Percentiles rank a stretch among this genome's conserved stretches.
Evolutionary conservation across 2,113 vertebrate genomes (phyloP).

Genomic region (Accipiter cooperii): DNA sequence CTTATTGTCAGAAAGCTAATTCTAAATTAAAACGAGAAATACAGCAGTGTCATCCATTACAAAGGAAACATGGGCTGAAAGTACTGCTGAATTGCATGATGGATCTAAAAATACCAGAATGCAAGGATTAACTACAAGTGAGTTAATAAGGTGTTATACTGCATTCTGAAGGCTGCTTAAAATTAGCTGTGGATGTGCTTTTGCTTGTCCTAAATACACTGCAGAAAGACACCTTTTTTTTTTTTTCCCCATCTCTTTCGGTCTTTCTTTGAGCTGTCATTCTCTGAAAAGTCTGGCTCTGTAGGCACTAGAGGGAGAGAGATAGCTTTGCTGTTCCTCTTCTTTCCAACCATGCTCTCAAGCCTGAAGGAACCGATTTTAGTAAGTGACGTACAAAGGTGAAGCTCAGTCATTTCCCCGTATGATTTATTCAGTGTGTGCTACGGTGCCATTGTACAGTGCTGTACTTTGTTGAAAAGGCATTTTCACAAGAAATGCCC

Average conservation of each 20-base stretch:
- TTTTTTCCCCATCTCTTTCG: background rate
- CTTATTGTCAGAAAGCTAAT: background rate
- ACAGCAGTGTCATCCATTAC: background rate
- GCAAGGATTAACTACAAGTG: slow-evolving; percentile 8
- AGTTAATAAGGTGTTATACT: slow-evolving; percentile 22
- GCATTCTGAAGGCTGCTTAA: slow-evolving; percentile 36
- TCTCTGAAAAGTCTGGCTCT: background rate
- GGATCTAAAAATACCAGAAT: slow-evolving; percentile 44
- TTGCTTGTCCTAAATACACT: slow-evolving; percentile 24
- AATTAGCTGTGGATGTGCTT: slow-evolving; percentile 31
- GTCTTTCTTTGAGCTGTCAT: background rate
- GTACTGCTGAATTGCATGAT: slow-evolving; percentile 4
- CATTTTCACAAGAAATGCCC: background rate
- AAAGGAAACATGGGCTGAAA: background rate
- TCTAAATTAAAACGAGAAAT: background rate
- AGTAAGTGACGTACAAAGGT: background rate
- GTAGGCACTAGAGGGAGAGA: background rate
- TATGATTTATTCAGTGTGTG: background rate
- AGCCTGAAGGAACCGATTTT: background rate
- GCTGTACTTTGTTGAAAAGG: background rate
- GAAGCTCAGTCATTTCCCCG: background rate
- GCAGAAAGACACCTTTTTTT: background rate
- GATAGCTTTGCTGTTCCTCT: background rate
- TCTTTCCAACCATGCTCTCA: background rate
- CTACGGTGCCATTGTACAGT: fast-evolving